These are phyloP conservation scores for Lineus longissimus DNA, from an alignment of 1,140 invertebrate species.

Conservation along the genomic window DNA sequence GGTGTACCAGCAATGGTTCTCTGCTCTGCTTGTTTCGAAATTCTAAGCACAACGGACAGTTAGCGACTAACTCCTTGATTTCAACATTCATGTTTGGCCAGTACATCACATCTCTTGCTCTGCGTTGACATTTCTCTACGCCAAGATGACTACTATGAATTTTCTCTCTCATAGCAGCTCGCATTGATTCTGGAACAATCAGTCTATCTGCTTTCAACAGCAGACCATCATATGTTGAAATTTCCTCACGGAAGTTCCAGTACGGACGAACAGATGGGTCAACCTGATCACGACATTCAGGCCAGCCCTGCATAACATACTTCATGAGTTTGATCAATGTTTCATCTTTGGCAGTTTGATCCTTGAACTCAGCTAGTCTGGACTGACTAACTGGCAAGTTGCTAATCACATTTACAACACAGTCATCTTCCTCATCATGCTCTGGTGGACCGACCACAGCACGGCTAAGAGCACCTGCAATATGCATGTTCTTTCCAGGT, in stretches of 20 bases:
- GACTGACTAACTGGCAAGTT: too few relatives aligned
- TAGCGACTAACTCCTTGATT: slow-evolving; percentile 30
- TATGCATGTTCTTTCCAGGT: slow-evolving; percentile 48
- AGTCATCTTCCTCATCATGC: neutral
- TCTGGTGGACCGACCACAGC: neutral
- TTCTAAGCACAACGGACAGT: slow-evolving; percentile 47
- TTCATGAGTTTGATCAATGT: too few relatives aligned
- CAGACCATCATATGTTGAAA: neutral
- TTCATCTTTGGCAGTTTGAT: too few relatives aligned
- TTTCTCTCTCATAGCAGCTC: neutral
- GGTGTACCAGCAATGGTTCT: slow-evolving; percentile 40
- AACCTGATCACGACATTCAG: too few relatives aligned
- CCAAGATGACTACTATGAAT: slow-evolving; percentile 16
- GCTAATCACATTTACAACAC: too few relatives aligned
- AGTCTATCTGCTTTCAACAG: slow-evolving; percentile 1
- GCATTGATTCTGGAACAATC: slow-evolving; percentile 6
- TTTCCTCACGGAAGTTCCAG: neutral
- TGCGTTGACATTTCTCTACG: slow-evolving; percentile 17
- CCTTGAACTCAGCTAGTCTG: too few relatives aligned
- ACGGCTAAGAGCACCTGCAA: slow-evolving; percentile 39
- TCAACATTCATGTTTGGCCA: slow-evolving; percentile 21
- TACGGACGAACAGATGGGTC: neutral
- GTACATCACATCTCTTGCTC: slow-evolving; percentile 21
- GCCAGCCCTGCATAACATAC: too few relatives aligned
- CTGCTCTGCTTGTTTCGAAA: slow-evolving; percentile 33